These are phyloP conservation scores for Alectura lathami DNA, from an alignment of 2,113 vertebrate genomes.

Conservation along the genomic window DNA sequence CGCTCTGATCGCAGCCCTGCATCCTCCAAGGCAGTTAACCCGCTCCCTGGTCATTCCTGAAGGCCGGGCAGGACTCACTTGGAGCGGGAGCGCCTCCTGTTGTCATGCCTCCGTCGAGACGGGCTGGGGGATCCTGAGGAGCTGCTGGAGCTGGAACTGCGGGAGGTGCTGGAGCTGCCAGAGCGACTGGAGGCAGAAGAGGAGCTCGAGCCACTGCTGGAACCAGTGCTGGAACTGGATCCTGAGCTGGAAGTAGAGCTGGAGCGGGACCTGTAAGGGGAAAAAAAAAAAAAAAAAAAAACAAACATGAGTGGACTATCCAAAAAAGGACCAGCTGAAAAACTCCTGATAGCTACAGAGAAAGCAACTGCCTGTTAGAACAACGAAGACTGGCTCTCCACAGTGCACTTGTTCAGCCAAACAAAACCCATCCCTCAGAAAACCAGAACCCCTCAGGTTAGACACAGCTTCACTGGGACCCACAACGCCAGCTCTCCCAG, in stretches of 20 bases:
- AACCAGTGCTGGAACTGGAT: constrained; percentile 94
- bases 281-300: no score
- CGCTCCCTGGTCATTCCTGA: neutral
- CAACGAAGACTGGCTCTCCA: neutral
- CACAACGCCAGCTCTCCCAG: no score
- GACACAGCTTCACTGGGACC: neutral
- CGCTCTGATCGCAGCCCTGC: neutral
- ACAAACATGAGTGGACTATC: neutral
- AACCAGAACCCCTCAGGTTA: neutral
- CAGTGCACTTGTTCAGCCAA: neutral
- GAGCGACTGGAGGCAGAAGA: constrained; percentile 93
- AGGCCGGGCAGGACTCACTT: constrained; percentile 76
- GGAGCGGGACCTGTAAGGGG: constrained; percentile 77
- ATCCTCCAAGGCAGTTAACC: neutral
- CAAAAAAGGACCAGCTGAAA: neutral
- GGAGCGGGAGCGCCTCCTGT: constrained; percentile 91
- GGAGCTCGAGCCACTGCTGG: constrained; percentile 95
- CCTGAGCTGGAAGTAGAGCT: constrained; percentile 95
- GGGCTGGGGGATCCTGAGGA: constrained; percentile 94
- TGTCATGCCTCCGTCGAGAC: constrained; percentile 90
- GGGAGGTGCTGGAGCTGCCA: constrained; percentile 92
- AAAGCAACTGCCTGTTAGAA: neutral
- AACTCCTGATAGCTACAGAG: neutral
- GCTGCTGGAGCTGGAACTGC: constrained; percentile 93
- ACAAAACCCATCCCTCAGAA: neutral